A percentile compares a stretch with the other conserved stretches of the same genome.
Conservation (phyloP, 2,888 invertebrate species). For the Cephus runcator region DNA sequence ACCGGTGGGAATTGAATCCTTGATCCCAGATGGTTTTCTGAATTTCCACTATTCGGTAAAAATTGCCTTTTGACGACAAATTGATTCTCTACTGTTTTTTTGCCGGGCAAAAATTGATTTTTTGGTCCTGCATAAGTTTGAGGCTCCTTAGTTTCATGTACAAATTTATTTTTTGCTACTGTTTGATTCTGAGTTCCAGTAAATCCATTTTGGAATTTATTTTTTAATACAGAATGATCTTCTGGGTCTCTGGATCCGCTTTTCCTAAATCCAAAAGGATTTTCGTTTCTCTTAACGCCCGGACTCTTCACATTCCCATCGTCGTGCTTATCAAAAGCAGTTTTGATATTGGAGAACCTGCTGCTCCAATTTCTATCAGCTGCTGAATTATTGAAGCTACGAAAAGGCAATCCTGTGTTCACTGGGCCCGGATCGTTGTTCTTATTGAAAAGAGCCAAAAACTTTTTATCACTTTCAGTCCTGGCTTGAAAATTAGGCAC, state of each 20-base stretch:
- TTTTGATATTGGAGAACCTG: slow-evolving; percentile 85
- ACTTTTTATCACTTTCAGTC: slow-evolving; percentile 87
- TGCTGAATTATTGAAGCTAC: slow-evolving; percentile 44
- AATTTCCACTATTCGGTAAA: neutral
- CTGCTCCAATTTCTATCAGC: slow-evolving; percentile 78
- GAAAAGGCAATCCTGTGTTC: slow-evolving; percentile 40
- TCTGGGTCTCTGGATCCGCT: slow-evolving; percentile 11
- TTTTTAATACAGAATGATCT: slow-evolving; percentile 8
- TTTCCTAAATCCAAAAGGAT: slow-evolving; percentile 3
- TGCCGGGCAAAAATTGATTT: slow-evolving; percentile 11
- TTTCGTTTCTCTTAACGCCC: slow-evolving; percentile 14
- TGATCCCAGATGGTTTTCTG: neutral
- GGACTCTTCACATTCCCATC: slow-evolving; percentile 4
- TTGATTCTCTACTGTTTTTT: slow-evolving; percentile 2
- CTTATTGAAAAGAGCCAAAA: slow-evolving; percentile 83
- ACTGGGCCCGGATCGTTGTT: slow-evolving; percentile 68
- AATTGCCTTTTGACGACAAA: neutral
- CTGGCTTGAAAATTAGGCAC: slow-evolving; percentile 81
- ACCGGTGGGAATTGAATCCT: neutral
- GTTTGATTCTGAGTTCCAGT: neutral
- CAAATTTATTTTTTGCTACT: slow-evolving; percentile 3
- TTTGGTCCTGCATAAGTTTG: neutral
- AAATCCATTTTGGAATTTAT: slow-evolving; percentile 11
- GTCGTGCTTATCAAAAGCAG: slow-evolving; percentile 75
- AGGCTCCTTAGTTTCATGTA: neutral